These are phyloP conservation scores for Stercorarius parasiticus DNA, from an alignment of 2,113 vertebrate genomes.

Conservation along the genomic window DNA sequence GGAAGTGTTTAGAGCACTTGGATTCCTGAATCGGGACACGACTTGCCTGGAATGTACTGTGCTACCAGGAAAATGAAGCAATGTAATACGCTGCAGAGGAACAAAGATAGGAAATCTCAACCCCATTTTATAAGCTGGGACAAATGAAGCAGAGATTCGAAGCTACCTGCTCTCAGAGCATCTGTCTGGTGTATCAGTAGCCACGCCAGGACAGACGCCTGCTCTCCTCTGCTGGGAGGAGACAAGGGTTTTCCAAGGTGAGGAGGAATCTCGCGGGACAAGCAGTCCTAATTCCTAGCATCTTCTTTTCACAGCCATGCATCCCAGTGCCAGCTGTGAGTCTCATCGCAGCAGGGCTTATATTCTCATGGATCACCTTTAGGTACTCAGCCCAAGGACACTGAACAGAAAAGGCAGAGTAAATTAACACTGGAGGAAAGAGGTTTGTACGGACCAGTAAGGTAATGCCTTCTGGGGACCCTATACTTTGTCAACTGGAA, in stretches of 20 bases:
- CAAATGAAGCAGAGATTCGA: not conserved
- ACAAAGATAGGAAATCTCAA: not conserved
- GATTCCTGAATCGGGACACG: not conserved
- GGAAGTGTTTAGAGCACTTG: constrained; percentile 7
- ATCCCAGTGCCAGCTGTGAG: not conserved
- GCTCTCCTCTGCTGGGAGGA: not conserved
- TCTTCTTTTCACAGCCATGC: not conserved
- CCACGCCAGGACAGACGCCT: not conserved
- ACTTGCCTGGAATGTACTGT: not conserved
- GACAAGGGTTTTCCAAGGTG: not conserved
- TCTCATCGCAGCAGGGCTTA: not conserved
- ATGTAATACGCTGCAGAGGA: not conserved
- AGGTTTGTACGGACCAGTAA: not conserved
- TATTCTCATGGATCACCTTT: not conserved
- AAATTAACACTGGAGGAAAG: not conserved
- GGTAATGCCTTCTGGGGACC: not conserved
- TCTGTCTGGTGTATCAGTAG: not conserved
- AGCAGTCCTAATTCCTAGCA: not conserved
- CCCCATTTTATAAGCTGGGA: not conserved
- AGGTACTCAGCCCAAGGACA: not conserved
- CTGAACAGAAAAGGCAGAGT: not conserved
- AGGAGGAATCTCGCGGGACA: not conserved
- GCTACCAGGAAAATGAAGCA: not conserved
- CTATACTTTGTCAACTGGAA: not conserved
- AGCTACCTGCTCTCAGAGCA: not conserved